A percentile compares a stretch with the other conserved stretches of the same genome.
phyloP scores from a whole-genome alignment of 2,113 vertebrate genomes.

The Cinclus cinclus region DNA sequence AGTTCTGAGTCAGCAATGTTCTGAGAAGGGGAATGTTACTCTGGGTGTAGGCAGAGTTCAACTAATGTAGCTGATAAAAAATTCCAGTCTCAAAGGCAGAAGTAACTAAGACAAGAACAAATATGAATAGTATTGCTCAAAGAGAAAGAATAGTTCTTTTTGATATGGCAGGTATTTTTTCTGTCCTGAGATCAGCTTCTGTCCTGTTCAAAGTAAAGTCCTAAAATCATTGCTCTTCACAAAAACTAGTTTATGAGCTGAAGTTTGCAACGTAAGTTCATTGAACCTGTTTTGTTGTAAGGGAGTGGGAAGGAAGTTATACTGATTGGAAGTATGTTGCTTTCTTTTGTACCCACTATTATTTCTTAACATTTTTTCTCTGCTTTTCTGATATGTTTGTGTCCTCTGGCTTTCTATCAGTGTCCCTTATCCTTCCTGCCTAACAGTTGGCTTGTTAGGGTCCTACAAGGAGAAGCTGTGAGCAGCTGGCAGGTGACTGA shows the following conservation, averaged over 20 bases:
- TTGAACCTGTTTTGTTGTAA: background rate
- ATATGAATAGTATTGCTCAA: background rate
- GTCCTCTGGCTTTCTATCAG: background rate
- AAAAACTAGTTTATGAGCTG: background rate
- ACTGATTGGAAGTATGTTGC: background rate
- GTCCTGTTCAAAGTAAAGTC: background rate
- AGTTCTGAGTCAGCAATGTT: background rate
- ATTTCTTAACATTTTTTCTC: background rate
- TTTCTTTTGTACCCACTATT: background rate
- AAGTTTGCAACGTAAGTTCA: background rate
- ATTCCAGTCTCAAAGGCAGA: background rate
- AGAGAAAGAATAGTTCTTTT: background rate
- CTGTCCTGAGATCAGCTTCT: background rate
- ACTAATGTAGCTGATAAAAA: background rate
- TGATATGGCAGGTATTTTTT: background rate
- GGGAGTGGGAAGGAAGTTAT: background rate
- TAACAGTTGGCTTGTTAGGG: background rate
- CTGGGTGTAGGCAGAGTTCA: background rate
- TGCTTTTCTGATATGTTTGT: background rate
- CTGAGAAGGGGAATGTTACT: background rate
- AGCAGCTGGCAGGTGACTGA: background rate
- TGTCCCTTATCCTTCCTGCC: background rate
- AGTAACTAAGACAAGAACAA: background rate
- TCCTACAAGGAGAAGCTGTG: background rate
- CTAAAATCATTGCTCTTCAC: background rate